Percentiles rank a stretch among this genome's conserved stretches.
phyloP scores from a whole-genome alignment of 2,113 vertebrate genomes.

The Chitala chitala region DNA sequence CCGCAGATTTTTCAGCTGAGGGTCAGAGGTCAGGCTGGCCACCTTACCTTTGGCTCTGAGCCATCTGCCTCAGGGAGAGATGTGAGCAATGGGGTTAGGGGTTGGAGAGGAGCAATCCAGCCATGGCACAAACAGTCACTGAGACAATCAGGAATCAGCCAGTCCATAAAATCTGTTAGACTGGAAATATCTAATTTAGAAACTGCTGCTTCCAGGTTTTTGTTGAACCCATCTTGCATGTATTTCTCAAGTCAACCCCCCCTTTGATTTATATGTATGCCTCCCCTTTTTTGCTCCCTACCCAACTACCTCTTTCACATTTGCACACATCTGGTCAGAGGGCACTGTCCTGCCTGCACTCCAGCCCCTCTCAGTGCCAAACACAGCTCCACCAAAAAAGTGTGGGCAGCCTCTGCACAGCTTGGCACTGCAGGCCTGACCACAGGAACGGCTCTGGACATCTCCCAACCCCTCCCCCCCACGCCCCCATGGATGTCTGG shows the following conservation, averaged over 20 bases:
- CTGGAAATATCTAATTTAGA: background rate
- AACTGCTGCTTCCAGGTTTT: background rate
- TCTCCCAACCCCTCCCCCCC: no score
- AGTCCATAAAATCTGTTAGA: conserved; percentile 5
- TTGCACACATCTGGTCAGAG: background rate
- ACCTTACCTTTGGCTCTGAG: background rate
- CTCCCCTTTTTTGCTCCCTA: background rate
- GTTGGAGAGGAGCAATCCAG: background rate
- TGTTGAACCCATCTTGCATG: background rate
- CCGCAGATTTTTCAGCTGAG: conserved; percentile 59
- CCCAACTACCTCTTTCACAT: background rate
- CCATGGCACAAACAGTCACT: background rate
- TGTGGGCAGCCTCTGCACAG: background rate
- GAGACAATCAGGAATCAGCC: background rate
- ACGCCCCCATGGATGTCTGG: no score
- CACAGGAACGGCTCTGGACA: background rate
- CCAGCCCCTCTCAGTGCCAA: background rate
- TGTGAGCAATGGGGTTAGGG: background rate
- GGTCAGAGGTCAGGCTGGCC: conserved; percentile 4
- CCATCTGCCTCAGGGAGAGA: conserved; percentile 11
- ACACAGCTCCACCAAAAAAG: background rate
- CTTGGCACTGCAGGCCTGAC: conserved; percentile 7
- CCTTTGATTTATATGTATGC: background rate
- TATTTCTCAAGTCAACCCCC: background rate
- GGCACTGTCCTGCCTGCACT: background rate